Evolutionary conservation across 2,797 vertebrate species (phyloP).

Genomic region (Triplophysa bombifrons): DNA sequence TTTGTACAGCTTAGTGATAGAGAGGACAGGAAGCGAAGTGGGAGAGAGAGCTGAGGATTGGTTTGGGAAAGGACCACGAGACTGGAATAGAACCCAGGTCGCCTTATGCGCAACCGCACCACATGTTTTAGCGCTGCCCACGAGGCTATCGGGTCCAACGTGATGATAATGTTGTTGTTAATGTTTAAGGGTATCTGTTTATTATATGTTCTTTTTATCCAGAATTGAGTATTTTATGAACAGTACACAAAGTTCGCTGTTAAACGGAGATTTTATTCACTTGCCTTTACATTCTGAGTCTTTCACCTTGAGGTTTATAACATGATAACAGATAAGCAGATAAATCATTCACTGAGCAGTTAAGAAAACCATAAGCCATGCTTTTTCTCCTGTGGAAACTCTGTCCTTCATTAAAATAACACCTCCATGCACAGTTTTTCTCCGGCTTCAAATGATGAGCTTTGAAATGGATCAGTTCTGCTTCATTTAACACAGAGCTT

Average conservation of each 20-base stretch:
- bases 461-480: conserved; percentile 41
- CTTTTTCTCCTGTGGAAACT: background rate
- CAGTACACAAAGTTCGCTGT: background rate
- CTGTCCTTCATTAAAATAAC: conserved; percentile 21
- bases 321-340: conserved; percentile 6
- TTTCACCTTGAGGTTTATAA: conserved; percentile 14
- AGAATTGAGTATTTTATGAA: background rate
- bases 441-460: conserved; percentile 14
- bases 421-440: background rate
- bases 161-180: background rate
- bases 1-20: too few species aligned
- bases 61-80: too few species aligned
- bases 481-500: conserved; percentile 38
- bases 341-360: background rate
- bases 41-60: too few species aligned
- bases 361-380: background rate
- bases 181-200: background rate
- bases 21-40: too few species aligned
- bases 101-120: too few species aligned
- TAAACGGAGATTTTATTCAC: background rate
- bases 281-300: background rate
- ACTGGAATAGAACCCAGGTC: too few species aligned
- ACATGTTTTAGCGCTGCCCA: too few species aligned
- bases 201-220: background rate
- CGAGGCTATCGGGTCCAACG: too few species aligned